Percentiles rank a stretch among this genome's conserved stretches.
Evolutionary conservation across 2,797 vertebrate species (phyloP).

Genomic region (Schizopygopsis malacanthus): DNA sequence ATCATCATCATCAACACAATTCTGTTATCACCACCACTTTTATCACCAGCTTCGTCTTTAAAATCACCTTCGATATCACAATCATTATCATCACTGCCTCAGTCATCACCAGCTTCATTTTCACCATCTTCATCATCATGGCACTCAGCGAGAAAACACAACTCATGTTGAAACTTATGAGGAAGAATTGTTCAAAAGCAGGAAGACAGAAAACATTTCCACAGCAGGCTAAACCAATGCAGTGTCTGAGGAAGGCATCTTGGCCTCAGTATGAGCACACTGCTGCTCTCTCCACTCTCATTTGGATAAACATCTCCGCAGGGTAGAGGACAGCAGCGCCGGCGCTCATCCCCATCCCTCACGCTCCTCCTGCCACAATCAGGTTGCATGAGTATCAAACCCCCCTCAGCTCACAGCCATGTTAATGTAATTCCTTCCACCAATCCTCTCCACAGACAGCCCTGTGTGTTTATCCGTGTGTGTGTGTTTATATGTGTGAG

Average conservation of each 20-base stretch:
- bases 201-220: slow-evolving; percentile 22
- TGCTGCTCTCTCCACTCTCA: slow-evolving; percentile 40
- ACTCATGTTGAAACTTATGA: not conserved
- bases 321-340: slow-evolving; percentile 65
- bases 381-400: slow-evolving; percentile 78
- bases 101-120: not conserved
- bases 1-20: not conserved
- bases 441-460: slow-evolving; percentile 59
- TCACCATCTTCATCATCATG: slow-evolving; percentile 11
- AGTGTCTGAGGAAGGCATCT: slow-evolving; percentile 21
- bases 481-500: slow-evolving; percentile 42
- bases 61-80: not conserved
- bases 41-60: not conserved
- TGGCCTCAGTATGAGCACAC: slow-evolving; percentile 37
- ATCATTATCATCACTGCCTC: not conserved
- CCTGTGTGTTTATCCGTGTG: slow-evolving; percentile 26
- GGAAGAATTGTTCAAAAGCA: slow-evolving; percentile 29
- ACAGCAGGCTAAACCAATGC: slow-evolving; percentile 18
- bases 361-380: slow-evolving; percentile 80
- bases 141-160: not conserved
- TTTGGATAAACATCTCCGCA: slow-evolving; percentile 56
- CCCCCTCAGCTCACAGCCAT: slow-evolving; percentile 68
- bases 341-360: slow-evolving; percentile 73
- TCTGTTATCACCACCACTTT: not conserved
- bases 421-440: slow-evolving; percentile 75